These are phyloP conservation scores for Noctua janthina DNA, from an alignment of 2,888 invertebrate species.

Conservation along the genomic window DNA sequence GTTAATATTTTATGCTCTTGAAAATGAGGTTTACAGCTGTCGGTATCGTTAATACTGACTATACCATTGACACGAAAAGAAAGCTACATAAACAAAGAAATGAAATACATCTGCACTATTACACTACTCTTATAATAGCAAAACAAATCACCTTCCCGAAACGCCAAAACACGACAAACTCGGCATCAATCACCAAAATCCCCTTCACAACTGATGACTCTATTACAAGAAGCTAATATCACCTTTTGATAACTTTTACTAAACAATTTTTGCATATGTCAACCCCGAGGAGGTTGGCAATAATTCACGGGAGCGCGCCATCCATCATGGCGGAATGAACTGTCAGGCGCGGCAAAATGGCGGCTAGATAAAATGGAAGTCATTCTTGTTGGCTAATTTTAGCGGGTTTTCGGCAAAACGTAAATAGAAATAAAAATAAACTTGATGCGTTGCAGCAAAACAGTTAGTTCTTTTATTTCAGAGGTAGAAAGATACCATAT, in stretches of 20 bases:
- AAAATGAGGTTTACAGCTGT: too few relatives aligned
- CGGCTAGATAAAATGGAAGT: conserved; percentile 78
- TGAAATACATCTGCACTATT: neutral
- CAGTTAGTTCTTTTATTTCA: neutral
- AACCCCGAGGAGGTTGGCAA: conserved; percentile 82
- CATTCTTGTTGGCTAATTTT: conserved; percentile 47
- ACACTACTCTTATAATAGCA: conserved; percentile 18
- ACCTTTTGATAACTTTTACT: conserved; percentile 87
- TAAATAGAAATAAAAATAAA: conserved; percentile 21
- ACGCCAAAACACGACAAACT: conserved; percentile 39
- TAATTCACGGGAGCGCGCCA: conserved; percentile 84
- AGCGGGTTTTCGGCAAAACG: conserved; percentile 45
- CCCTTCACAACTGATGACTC: conserved; percentile 76
- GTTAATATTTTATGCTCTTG: too few relatives aligned
- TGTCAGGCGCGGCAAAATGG: conserved; percentile 85
- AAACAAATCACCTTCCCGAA: conserved; percentile 43
- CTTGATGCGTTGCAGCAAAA: neutral
- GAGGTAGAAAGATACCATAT: neutral
- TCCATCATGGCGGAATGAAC: conserved; percentile 89
- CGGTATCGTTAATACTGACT: neutral
- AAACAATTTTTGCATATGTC: conserved; percentile 90
- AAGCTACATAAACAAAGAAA: neutral
- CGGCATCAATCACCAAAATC: conserved; percentile 60
- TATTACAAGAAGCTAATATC: conserved; percentile 82
- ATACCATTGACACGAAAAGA: neutral